phyloP scores from a whole-genome alignment of 2,113 vertebrate species.

The Pica pica region DNA sequence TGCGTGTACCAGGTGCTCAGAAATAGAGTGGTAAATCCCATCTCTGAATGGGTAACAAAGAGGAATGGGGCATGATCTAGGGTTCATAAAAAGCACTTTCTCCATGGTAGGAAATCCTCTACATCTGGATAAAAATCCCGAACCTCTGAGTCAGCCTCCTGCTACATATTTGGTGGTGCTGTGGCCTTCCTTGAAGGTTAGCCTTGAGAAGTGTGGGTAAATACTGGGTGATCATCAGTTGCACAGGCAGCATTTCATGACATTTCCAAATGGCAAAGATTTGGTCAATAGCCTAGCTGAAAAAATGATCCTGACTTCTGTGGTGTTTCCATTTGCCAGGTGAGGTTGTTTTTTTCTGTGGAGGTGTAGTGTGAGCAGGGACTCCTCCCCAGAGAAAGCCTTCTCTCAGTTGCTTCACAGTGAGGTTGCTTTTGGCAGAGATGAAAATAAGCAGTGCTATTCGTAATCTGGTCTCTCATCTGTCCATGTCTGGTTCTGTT shows the following conservation, averaged over 20 bases:
- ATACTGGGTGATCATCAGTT: neutral
- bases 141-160: neutral
- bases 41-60: slow-evolving; percentile 25
- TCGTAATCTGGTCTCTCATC: neutral
- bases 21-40: slow-evolving; percentile 42
- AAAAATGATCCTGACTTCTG: neutral
- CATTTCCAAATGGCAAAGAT: neutral
- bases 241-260: neutral
- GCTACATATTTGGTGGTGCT: neutral
- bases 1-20: neutral
- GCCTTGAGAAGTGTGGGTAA: neutral
- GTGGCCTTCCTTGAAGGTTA: neutral
- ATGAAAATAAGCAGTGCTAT: neutral
- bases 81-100: neutral
- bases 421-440: neutral
- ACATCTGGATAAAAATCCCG: neutral
- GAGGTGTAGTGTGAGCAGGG: neutral
- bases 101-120: neutral
- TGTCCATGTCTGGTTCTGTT: neutral
- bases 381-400: neutral
- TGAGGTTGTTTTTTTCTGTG: neutral
- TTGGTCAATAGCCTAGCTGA: neutral
- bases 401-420: neutral
- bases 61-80: neutral
- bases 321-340: neutral